Evolutionary conservation across 2,888 invertebrate species (phyloP), one percentile per base, ranked within the genome.

Genomic region (Callyntrura guangdongensis): DNA sequence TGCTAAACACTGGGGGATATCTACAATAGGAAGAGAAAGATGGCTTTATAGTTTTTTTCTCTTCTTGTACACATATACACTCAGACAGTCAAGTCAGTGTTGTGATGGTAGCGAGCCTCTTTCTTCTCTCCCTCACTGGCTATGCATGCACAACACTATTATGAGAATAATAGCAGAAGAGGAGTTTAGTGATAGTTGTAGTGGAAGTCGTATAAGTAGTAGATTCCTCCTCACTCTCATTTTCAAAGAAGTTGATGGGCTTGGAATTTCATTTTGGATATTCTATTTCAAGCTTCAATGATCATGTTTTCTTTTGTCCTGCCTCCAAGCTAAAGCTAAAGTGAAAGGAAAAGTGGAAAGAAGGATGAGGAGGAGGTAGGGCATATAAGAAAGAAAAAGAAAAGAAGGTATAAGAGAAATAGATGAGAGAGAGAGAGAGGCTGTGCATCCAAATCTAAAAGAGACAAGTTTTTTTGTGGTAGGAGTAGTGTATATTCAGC

Each of bases 241-340:
- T 91, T 91, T 91, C 91, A 91, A 91, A 91, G 91, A 91, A 89
- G 91, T 91, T 91, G 91, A 91, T 91, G 91, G 91, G 91, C 91
- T 91, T 91, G 91, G 91, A 91, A 91, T 91, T 91, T 91, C 91
- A 91, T 91, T 91, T 91, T 91, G 91, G 91, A 91, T 91, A 91
- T 91, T 91, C 91, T 91, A 91, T 91, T 91, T 91, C 91, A 91
- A 89, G 91, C 91, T 91, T 91, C 91, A 91, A 91, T 91, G 91
- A 91, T 89, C 91, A 91, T 91, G 91, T 91, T 91, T 91, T 91
- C 91, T 91, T 91, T 91, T 91, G 91, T 91, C 91, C 91, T 91
- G 88, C 91, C 91, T 91, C 86, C 59, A 49, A 91, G 91, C 91
- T 81, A 91, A 88, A 91, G 85, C 79, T 69, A 89, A 87, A 91